phyloP scores from a whole-genome alignment of 2,888 invertebrate species.

The Amaurobius ferox region DNA sequence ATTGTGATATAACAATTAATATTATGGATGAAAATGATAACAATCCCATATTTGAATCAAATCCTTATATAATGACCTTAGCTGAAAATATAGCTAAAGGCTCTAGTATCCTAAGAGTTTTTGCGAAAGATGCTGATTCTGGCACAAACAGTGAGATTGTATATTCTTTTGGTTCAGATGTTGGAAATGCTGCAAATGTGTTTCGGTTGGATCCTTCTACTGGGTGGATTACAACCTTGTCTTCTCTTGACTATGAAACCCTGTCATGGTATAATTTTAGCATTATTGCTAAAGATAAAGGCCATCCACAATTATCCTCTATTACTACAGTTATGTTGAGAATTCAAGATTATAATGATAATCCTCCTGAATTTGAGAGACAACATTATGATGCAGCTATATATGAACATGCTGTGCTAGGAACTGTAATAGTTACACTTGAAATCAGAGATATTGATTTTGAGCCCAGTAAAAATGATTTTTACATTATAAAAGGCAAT shows the following conservation, averaged over 20 bases:
- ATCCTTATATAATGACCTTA: slow-evolving; percentile 86
- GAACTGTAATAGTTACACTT: slow-evolving; percentile 85
- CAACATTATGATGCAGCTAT: slow-evolving; percentile 83
- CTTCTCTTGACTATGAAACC: slow-evolving; percentile 87
- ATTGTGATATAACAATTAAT: slow-evolving; percentile 86
- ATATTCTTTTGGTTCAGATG: slow-evolving; percentile 80
- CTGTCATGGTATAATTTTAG: slow-evolving; percentile 87
- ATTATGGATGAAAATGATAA: slow-evolving; percentile 95
- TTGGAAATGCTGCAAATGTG: slow-evolving; percentile 80
- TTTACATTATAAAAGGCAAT: slow-evolving; percentile 89
- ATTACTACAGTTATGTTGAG: slow-evolving; percentile 87
- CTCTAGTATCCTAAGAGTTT: slow-evolving; percentile 85
- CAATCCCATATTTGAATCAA: slow-evolving; percentile 86
- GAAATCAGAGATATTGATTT: slow-evolving; percentile 81
- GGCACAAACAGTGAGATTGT: slow-evolving; percentile 91
- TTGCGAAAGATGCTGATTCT: slow-evolving; percentile 84
- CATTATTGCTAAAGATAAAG: slow-evolving; percentile 88
- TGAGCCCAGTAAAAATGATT: slow-evolving; percentile 77
- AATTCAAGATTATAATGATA: slow-evolving; percentile 94
- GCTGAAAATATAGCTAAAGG: slow-evolving; percentile 91
- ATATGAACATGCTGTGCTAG: slow-evolving; percentile 86
- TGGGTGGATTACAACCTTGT: slow-evolving; percentile 91
- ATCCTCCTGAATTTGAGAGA: slow-evolving; percentile 90
- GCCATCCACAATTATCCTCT: slow-evolving; percentile 84
- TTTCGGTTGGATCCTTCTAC: slow-evolving; percentile 91